Percentiles rank a stretch among this genome's conserved stretches.
Evolutionary conservation across 2,888 invertebrate genomes (phyloP).

Genomic region (Pseudeuparius sepicola): DNA sequence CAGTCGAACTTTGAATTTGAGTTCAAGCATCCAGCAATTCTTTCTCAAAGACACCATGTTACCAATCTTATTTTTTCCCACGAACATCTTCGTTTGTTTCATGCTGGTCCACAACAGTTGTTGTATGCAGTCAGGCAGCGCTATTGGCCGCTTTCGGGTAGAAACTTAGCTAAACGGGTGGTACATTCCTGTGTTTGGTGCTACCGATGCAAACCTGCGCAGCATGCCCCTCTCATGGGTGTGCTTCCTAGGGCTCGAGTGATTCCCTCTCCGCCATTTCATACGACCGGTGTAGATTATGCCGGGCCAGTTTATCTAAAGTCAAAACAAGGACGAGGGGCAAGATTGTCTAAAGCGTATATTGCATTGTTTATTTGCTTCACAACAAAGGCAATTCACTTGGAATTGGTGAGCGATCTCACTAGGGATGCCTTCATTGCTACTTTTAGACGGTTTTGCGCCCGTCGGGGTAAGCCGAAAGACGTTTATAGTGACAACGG

Average conservation of each 20-base stretch:
- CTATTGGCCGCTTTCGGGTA: conserved; percentile 13
- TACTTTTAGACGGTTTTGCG: conserved; percentile 19
- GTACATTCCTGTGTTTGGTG: conserved; percentile 16
- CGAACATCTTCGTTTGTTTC: conserved; percentile 17
- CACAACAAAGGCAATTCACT: conserved; percentile 22
- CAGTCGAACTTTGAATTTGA: conserved; percentile 11
- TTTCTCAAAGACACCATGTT: conserved; percentile 13
- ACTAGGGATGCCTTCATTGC: conserved; percentile 20
- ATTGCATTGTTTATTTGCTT: no score
- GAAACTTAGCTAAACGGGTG: conserved; percentile 10
- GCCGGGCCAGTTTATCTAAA: conserved; percentile 21
- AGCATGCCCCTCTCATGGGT: conserved; percentile 14
- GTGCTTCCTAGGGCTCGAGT: conserved; percentile 16
- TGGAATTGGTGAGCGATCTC: conserved; percentile 21
- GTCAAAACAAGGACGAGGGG: conserved; percentile 18
- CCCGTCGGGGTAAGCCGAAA: conserved; percentile 20
- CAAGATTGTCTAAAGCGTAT: conserved; percentile 17
- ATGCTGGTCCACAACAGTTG: conserved; percentile 22
- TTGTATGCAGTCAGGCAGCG: conserved; percentile 18
- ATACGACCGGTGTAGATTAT: conserved; percentile 21
- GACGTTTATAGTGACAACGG: no score
- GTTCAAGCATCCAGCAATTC: conserved; percentile 14
- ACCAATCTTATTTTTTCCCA: conserved; percentile 14
- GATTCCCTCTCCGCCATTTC: conserved; percentile 17
- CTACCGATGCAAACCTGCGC: conserved; percentile 13